Evolutionary conservation across 2,888 invertebrate genomes (phyloP), one percentile per base, ranked within the genome.

Genomic region (Pyrgus malvae): DNA sequence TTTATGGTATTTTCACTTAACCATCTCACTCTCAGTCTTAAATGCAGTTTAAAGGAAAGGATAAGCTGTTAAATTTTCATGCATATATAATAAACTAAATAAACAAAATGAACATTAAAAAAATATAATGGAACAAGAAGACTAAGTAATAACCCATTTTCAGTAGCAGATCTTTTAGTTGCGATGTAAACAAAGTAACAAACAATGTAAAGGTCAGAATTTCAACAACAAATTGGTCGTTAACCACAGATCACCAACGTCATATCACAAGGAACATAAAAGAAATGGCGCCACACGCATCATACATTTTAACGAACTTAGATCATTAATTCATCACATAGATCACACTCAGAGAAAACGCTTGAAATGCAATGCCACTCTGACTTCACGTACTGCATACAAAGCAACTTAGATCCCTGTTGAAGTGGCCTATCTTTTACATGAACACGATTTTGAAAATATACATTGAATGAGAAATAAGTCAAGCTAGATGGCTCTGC

Each of bases 261-360:
- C 56, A 63, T 56, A 59, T 55, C 55, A 60, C 53, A 42, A 58
- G 55, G 55, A 61, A 63, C 62, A 64, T 63, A 62, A 65, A 64
- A 67, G 55, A 58, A 58, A 35, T 57, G 68, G 67, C 70, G 68
- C 66, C 67, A 65, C 60, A 60, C 66, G 56, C 57, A 41, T 50
- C 55, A 46, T 54, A 57, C 57, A 61, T 60, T 56, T 61, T 64
- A 63, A 62, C 63, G 57, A 57, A 61, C 60, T 53, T 56, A 55
- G 64, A 65, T 62, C 68, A 65, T 64, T 65, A 65, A 67, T 68
- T 66, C 70, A 65, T 63, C 64, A 62, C 68, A 66, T 69, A 66
- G 62, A 64, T 67, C 63, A 65, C 66, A 61, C 60, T 57, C 60
- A 58, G 65, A 59, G 69, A 68, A 69, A 68, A 63, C 62, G 65